Conservation (phyloP, 1,140 invertebrate genomes). For the Brachionus manjavacas region DNA sequence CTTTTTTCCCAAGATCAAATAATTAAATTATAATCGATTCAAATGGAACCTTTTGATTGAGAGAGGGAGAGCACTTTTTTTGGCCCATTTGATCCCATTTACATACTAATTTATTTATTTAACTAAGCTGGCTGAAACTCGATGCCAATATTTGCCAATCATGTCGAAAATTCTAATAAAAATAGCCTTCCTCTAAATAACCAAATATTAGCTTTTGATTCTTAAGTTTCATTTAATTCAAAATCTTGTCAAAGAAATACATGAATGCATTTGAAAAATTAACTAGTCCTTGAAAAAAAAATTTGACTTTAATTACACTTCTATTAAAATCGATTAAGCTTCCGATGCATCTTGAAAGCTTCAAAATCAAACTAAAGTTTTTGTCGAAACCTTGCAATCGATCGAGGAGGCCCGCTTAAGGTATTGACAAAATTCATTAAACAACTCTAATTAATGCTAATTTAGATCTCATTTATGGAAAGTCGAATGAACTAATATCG, state of each 20-base stretch:
- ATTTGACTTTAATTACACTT: neutral
- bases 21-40: neutral
- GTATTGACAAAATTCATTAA: neutral
- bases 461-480: neutral
- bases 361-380: neutral
- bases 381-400: neutral
- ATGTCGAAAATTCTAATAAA: neutral
- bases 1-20: neutral
- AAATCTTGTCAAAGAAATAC: neutral
- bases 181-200: neutral
- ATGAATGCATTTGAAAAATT: neutral
- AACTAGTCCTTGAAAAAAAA: neutral
- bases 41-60: neutral
- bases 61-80: neutral
- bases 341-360: neutral
- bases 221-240: neutral
- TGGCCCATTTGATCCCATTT: neutral
- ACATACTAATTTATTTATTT: neutral
- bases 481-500: neutral
- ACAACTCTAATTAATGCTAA: neutral
- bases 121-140: neutral
- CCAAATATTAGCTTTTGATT: neutral
- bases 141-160: neutral
- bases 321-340: neutral
- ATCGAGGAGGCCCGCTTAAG: neutral